Evolutionary conservation across 1,140 invertebrate species (phyloP).

Genomic region (Apis dorsata): DNA sequence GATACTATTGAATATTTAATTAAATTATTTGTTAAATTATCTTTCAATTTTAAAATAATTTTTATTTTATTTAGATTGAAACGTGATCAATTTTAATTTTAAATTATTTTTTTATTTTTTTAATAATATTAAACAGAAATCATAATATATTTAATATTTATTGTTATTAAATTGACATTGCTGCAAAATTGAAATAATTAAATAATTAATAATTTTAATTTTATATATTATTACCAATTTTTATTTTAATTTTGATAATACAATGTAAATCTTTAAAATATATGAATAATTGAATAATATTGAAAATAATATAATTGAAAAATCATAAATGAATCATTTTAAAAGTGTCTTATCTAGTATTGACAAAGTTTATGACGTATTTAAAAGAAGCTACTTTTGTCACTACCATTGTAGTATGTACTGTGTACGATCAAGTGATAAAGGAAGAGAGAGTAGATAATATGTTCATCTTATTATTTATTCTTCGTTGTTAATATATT

Average conservation of each 20-base stretch:
- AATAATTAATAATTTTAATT: neutral
- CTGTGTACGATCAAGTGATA: neutral
- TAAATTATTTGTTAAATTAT: no score
- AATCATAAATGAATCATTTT: neutral
- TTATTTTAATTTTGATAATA: neutral
- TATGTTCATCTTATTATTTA: neutral
- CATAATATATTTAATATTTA: no score
- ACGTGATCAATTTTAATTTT: neutral
- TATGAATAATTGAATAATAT: no score
- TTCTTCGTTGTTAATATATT: neutral
- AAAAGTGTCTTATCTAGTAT: neutral
- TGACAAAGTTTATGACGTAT: neutral
- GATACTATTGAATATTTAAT: no score
- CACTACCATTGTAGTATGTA: neutral
- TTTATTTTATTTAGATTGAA: neutral
- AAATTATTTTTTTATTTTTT: neutral
- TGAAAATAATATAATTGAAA: no score
- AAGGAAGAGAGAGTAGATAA: neutral
- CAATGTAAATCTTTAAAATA: neutral
- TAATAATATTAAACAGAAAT: no score
- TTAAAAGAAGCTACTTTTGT: slow-evolving; percentile 30
- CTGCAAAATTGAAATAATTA: neutral
- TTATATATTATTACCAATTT: neutral
- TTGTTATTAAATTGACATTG: neutral
- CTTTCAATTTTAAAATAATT: neutral